A percentile compares a stretch with the other conserved stretches of the same genome.
Evolutionary conservation across 1,140 invertebrate species (phyloP).

Genomic region (Lucilia sericata): DNA sequence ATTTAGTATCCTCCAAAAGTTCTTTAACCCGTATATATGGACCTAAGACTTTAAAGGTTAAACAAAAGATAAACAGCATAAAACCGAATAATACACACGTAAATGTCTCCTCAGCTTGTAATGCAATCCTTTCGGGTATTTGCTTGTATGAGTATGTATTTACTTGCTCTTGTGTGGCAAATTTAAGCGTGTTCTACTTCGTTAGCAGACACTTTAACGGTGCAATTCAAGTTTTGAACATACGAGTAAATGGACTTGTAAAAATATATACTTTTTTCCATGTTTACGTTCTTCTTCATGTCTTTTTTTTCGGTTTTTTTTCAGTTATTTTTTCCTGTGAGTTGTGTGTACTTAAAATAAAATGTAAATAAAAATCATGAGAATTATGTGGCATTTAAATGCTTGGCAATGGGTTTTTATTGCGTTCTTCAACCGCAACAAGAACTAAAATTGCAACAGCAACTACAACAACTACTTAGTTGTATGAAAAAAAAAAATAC

Average conservation of each 20-base stretch:
- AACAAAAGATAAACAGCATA: neutral
- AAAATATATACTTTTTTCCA: neutral
- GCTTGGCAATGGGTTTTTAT: neutral
- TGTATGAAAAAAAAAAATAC: neutral
- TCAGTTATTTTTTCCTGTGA: neutral
- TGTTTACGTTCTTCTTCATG: neutral
- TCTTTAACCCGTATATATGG: too few relatives aligned
- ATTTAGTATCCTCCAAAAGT: too few relatives aligned
- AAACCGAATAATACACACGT: neutral
- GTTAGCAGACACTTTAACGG: slow-evolving; percentile 36
- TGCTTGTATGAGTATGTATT: neutral
- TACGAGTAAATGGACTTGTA: neutral
- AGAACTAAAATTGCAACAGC: neutral
- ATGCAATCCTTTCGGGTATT: slow-evolving; percentile 30
- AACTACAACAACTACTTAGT: neutral
- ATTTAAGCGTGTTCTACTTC: slow-evolving; percentile 30
- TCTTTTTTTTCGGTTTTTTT: neutral
- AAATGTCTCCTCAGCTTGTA: neutral
- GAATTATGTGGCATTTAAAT: neutral
- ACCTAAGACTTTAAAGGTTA: neutral
- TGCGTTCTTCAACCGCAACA: neutral
- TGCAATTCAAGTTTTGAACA: neutral
- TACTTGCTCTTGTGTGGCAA: neutral
- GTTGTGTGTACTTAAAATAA: neutral
- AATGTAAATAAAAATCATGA: slow-evolving; percentile 19